phyloP scores from a whole-genome alignment of 2,888 invertebrate genomes.

The Caenorhabditis wallacei region DNA sequence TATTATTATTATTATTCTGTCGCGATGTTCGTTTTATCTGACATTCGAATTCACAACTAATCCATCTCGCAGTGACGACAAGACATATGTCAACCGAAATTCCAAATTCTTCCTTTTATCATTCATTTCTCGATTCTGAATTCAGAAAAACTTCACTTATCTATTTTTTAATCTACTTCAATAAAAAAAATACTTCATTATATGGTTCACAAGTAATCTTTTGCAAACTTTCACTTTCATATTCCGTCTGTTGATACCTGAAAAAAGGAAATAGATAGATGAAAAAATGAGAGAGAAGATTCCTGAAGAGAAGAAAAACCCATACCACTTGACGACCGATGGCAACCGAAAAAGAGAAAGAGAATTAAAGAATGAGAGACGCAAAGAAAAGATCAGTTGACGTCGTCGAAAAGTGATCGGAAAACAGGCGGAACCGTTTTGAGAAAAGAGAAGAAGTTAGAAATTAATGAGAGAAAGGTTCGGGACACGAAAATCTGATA shows the following conservation, averaged over 20 bases:
- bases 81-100: too few species aligned
- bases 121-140: too few species aligned
- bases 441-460: slow-evolving; percentile 6
- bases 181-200: not conserved
- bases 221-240: slow-evolving; percentile 37
- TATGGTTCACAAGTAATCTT: not conserved
- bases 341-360: slow-evolving; percentile 8
- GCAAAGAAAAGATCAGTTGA: slow-evolving; percentile 38
- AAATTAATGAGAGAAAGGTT: slow-evolving; percentile 25
- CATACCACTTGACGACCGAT: slow-evolving; percentile 30
- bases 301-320: slow-evolving; percentile 39
- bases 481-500: slow-evolving; percentile 43
- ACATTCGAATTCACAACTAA: too few species aligned
- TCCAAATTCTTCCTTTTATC: too few species aligned
- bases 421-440: slow-evolving; percentile 42
- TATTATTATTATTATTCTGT: too few species aligned
- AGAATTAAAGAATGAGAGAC: slow-evolving; percentile 11
- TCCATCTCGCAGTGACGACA: too few species aligned
- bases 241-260: slow-evolving; percentile 25
- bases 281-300: slow-evolving; percentile 1
- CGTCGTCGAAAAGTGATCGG: slow-evolving; percentile 27
- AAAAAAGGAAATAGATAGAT: slow-evolving; percentile 25
- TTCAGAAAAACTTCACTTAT: too few species aligned
- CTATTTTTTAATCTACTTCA: too few species aligned
- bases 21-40: too few species aligned